phyloP scores from a whole-genome alignment of 2,797 vertebrate species.

The Emydoidea blandingii region DNA sequence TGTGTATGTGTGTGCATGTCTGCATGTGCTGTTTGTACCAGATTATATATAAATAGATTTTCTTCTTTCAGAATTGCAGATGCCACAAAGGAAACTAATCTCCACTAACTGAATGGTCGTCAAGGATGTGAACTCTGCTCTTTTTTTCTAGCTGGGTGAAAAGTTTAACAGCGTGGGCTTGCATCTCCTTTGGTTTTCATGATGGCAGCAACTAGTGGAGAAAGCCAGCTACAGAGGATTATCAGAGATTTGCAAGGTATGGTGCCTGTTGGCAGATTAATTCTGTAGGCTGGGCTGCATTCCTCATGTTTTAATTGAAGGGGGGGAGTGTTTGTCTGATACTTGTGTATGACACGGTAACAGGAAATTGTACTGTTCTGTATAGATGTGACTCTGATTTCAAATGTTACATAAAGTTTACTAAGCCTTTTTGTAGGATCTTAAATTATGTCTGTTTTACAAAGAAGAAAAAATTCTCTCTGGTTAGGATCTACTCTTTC shows the following conservation, averaged over 20 bases:
- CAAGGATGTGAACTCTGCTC: background rate
- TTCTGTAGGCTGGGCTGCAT: background rate
- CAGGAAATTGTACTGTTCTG: background rate
- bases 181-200: conserved; percentile 31
- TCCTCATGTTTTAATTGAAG: background rate
- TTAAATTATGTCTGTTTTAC: background rate
- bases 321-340: background rate
- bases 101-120: background rate
- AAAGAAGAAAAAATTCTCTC: background rate
- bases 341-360: background rate
- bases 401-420: background rate
- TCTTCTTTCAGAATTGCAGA: conserved; percentile 37
- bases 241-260: conserved; percentile 95
- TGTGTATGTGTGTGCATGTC: background rate
- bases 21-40: background rate
- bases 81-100: conserved; percentile 45
- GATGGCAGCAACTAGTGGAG: conserved; percentile 87
- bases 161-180: background rate
- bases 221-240: conserved; percentile 95
- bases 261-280: background rate
- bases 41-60: background rate
- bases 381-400: background rate
- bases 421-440: background rate
- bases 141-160: conserved; percentile 41
- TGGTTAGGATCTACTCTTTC: background rate